A percentile compares a stretch with the other conserved stretches of the same genome.
These are phyloP conservation scores for Vidua macroura DNA, from an alignment of 2,113 vertebrate species.

Conservation along the genomic window DNA sequence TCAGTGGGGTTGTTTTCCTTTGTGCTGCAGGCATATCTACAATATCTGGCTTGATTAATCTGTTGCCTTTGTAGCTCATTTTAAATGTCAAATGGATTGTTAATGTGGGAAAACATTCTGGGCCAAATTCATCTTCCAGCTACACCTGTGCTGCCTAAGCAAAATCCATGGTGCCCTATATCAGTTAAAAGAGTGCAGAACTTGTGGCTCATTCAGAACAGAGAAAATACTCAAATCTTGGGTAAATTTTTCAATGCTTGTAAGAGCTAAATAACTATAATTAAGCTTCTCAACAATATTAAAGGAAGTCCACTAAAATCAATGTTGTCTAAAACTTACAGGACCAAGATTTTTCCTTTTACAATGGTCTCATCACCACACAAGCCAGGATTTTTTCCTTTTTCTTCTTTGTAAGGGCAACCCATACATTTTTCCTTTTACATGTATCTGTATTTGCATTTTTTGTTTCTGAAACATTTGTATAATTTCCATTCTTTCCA, in stretches of 20 bases:
- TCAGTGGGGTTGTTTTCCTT: constrained; percentile 10
- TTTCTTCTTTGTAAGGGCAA: fast-evolving
- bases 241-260: background rate
- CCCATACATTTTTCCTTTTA: background rate
- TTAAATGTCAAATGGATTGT: constrained; percentile 51
- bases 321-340: background rate
- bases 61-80: constrained; percentile 52
- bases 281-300: background rate
- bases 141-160: constrained; percentile 49
- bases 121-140: constrained; percentile 31
- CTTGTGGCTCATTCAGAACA: background rate
- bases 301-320: background rate
- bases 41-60: constrained; percentile 59
- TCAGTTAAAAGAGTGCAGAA: background rate
- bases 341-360: background rate
- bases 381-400: background rate
- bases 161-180: background rate
- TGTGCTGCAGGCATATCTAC: constrained; percentile 31
- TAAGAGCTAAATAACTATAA: background rate
- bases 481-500: background rate
- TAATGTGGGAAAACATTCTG: constrained; percentile 43
- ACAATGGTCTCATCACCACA: background rate
- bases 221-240: background rate
- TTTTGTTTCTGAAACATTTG: background rate
- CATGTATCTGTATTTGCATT: background rate